Conservation (phyloP, 1,140 invertebrate genomes). For the Drosophila hydei region DNA sequence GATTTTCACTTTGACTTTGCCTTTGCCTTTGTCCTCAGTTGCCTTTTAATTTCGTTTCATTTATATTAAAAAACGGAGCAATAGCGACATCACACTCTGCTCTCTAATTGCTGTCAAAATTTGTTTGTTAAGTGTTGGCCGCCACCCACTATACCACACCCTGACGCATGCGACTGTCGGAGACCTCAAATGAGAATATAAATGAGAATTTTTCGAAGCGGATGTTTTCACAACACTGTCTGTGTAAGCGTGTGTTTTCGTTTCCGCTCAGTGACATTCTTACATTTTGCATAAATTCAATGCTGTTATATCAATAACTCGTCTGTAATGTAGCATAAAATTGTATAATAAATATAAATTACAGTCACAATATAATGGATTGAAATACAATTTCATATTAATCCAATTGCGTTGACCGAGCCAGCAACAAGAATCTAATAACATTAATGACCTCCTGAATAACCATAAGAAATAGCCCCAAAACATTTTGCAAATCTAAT, state of each 20-base stretch:
- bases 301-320: conserved; percentile 47
- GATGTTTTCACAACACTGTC: conserved; percentile 18
- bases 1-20: conserved; percentile 31
- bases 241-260: conserved; percentile 1
- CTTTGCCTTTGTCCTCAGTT: conserved; percentile 75
- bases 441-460: conserved; percentile 73
- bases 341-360: conserved; percentile 68
- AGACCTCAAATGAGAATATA: conserved; percentile 7
- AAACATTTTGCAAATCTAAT: conserved; percentile 83
- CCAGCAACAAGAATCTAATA: conserved; percentile 65
- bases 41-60: conserved; percentile 79
- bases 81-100: conserved; percentile 4
- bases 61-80: conserved; percentile 65
- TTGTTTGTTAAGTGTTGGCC: conserved; percentile 69
- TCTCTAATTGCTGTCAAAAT: conserved; percentile 72
- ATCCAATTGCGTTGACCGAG: conserved; percentile 61
- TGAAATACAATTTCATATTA: conserved; percentile 78
- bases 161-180: neutral
- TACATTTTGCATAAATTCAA: conserved; percentile 6
- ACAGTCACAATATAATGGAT: conserved; percentile 43
- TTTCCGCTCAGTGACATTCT: conserved; percentile 4
- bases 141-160: conserved; percentile 56
- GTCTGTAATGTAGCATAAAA: conserved; percentile 73
- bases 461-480: conserved; percentile 35
- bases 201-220: conserved; percentile 12